phyloP scores from a whole-genome alignment of 2,888 invertebrate genomes.

The Macrosiphum euphorbiae region DNA sequence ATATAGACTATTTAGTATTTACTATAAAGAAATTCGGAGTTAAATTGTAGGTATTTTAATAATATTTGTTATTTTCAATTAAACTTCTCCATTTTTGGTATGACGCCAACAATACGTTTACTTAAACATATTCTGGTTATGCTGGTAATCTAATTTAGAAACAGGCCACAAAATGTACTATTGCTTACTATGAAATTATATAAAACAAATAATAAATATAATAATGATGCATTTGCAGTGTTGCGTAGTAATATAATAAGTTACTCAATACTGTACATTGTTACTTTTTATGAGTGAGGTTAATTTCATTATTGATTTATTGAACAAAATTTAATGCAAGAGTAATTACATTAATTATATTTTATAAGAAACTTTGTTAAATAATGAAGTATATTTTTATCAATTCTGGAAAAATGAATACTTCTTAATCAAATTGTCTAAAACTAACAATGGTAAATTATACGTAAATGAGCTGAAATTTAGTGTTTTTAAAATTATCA shows the following conservation, averaged over 20 bases:
- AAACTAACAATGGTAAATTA: not conserved
- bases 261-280: not conserved
- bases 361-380: not conserved
- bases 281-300: not conserved
- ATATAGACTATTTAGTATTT: too few species aligned
- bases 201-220: not conserved
- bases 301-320: not conserved
- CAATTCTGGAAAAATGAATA: not conserved
- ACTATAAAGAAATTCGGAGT: not conserved
- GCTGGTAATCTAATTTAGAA: not conserved
- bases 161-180: not conserved
- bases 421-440: not conserved
- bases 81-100: not conserved
- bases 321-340: not conserved
- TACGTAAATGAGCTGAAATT: not conserved
- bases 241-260: not conserved
- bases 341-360: not conserved
- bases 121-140: not conserved
- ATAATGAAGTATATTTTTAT: not conserved
- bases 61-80: not conserved
- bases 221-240: not conserved
- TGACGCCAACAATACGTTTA: not conserved
- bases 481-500: not conserved
- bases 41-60: not conserved
- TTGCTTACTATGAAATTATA: not conserved